Evolutionary conservation across 2,888 invertebrate species (phyloP).

Genomic region (Branchellion lobata): DNA sequence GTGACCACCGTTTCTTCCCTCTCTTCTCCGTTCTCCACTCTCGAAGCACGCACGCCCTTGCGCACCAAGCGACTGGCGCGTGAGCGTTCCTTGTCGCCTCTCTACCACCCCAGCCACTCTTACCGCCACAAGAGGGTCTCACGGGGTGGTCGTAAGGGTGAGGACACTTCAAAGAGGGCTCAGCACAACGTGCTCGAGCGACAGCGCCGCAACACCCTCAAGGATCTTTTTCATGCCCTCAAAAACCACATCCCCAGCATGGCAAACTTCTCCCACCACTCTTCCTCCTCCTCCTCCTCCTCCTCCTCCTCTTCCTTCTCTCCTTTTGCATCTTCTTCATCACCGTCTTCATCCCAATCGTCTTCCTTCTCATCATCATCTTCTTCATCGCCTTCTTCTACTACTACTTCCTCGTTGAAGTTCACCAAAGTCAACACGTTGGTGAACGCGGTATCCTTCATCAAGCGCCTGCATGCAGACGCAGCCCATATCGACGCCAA

Average conservation of each 20-base stretch:
- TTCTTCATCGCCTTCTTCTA: too few relatives aligned
- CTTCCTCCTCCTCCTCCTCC: background rate
- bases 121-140: too few relatives aligned
- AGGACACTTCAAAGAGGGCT: slow-evolving; percentile 65
- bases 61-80: background rate
- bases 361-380: too few relatives aligned
- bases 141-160: background rate
- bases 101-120: background rate
- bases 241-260: slow-evolving; percentile 78
- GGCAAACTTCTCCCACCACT: background rate
- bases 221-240: slow-evolving; percentile 80
- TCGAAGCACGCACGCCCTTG: too few relatives aligned
- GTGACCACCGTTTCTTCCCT: too few relatives aligned
- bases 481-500: background rate
- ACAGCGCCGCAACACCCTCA: slow-evolving; percentile 81
- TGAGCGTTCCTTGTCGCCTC: background rate
- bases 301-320: too few relatives aligned
- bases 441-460: background rate
- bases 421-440: slow-evolving; percentile 12
- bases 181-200: slow-evolving; percentile 91
- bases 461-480: background rate
- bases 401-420: background rate
- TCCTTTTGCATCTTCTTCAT: too few relatives aligned
- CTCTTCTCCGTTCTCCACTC: too few relatives aligned
- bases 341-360: too few relatives aligned